Percentiles rank a stretch among this genome's conserved stretches.
Evolutionary conservation across 2,797 vertebrate species (phyloP).

Genomic region (Neomorphus geoffroyi): DNA sequence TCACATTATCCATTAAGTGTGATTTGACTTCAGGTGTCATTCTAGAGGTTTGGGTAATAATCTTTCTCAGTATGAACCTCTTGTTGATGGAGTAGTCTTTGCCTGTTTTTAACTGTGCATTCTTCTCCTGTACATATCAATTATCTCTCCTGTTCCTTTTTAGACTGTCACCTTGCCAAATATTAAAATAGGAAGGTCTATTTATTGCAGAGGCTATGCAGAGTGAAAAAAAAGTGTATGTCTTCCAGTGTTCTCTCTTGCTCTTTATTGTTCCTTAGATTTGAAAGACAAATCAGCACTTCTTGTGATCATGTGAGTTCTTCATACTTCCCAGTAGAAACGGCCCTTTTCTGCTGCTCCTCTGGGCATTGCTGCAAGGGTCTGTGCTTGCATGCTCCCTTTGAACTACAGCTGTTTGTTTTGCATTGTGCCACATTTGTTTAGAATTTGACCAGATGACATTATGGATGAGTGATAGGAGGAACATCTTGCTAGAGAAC

Average conservation of each 20-base stretch:
- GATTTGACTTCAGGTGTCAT: slow-evolving; percentile 68
- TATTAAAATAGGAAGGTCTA: slow-evolving; percentile 63
- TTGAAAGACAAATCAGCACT: slow-evolving; percentile 17
- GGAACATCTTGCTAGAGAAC: not conserved
- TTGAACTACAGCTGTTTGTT: not conserved
- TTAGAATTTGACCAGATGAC: not conserved
- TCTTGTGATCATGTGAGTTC: not conserved
- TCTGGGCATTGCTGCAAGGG: not conserved
- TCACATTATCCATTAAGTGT: slow-evolving; percentile 60
- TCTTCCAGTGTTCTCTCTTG: slow-evolving; percentile 23
- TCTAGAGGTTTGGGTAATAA: slow-evolving; percentile 46
- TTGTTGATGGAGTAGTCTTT: slow-evolving; percentile 68
- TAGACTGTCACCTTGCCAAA: slow-evolving; percentile 66
- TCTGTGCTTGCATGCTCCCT: not conserved
- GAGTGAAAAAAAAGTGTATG: not conserved
- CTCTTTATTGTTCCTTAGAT: slow-evolving; percentile 33
- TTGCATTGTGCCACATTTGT: not conserved
- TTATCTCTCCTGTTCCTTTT: slow-evolving; percentile 70
- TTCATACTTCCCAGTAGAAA: slow-evolving; percentile 4
- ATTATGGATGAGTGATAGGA: not conserved
- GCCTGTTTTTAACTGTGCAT: slow-evolving; percentile 68
- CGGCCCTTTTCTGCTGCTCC: not conserved
- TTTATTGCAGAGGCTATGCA: slow-evolving; percentile 60
- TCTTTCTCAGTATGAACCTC: slow-evolving; percentile 42
- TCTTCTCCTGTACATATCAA: slow-evolving; percentile 66